phyloP scores from a whole-genome alignment of 1,140 invertebrate genomes.

The Diorhabda elongata region DNA sequence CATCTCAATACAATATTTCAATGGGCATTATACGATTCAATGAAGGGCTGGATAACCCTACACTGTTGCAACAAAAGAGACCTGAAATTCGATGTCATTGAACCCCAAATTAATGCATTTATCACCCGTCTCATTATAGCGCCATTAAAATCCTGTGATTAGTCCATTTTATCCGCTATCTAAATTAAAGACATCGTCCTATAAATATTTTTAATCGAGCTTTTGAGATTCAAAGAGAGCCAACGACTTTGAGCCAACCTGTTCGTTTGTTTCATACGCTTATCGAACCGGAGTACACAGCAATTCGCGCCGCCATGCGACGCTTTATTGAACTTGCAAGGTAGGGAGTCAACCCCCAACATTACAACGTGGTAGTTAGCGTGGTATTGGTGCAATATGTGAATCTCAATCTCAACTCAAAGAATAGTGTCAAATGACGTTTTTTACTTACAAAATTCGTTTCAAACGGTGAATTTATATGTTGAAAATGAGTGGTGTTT shows the following conservation, averaged over 20 bases:
- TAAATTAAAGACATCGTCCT: not conserved
- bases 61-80: too few species aligned
- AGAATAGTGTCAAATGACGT: conserved; percentile 3
- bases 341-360: conserved; percentile 46
- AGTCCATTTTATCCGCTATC: not conserved
- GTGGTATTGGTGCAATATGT: conserved; percentile 31
- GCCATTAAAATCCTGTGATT: not conserved
- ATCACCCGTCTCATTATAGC: not conserved
- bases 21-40: too few species aligned
- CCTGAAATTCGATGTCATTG: not conserved
- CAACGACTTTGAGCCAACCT: conserved; percentile 18
- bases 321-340: conserved; percentile 31
- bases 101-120: not conserved
- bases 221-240: not conserved
- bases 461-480: not conserved
- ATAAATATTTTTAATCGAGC: not conserved
- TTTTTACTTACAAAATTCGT: not conserved
- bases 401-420: not conserved
- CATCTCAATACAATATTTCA: too few species aligned
- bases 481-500: not conserved
- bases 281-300: conserved; percentile 34
- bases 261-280: conserved; percentile 23
- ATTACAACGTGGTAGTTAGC: conserved; percentile 42
- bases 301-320: conserved; percentile 43
- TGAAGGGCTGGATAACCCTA: too few species aligned